Conservation (phyloP, 2,113 vertebrate species). For the Colossoma macropomum region DNA sequence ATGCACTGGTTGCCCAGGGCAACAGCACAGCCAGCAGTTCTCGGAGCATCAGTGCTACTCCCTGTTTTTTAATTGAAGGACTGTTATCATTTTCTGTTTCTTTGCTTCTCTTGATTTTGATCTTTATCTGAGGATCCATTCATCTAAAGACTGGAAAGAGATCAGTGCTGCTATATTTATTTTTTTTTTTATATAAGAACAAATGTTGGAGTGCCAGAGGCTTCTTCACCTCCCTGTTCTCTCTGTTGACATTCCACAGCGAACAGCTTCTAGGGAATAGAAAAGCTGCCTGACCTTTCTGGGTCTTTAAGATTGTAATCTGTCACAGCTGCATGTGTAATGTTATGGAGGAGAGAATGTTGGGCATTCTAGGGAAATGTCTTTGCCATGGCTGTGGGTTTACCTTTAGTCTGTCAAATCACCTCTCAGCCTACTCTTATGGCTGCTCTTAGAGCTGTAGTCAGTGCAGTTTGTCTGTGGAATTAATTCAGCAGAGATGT, state of each 20-base stretch:
- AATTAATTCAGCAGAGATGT: no score
- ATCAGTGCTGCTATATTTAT: not conserved
- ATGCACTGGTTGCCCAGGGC: conserved; percentile 68
- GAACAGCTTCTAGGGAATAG: not conserved
- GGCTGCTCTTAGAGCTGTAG: no score
- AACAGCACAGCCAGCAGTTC: conserved; percentile 53
- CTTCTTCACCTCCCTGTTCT: not conserved
- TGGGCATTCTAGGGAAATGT: not conserved
- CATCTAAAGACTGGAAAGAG: not conserved
- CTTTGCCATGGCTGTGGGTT: not conserved
- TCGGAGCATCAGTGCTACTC: conserved; percentile 25
- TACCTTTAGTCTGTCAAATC: not conserved
- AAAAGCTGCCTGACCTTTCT: conserved; percentile 50
- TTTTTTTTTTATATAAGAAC: not conserved
- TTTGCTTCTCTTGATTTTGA: not conserved
- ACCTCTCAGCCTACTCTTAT: not conserved
- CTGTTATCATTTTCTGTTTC: not conserved
- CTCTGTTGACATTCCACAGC: conserved; percentile 31
- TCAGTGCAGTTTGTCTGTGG: no score
- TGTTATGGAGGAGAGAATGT: not conserved
- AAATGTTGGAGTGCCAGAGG: not conserved
- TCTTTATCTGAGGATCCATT: not conserved
- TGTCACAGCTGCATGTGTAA: not conserved
- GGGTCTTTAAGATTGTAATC: not conserved
- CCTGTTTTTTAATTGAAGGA: not conserved